These are phyloP conservation scores for Ophion obscuratus DNA, from an alignment of 2,888 invertebrate genomes.

Conservation along the genomic window DNA sequence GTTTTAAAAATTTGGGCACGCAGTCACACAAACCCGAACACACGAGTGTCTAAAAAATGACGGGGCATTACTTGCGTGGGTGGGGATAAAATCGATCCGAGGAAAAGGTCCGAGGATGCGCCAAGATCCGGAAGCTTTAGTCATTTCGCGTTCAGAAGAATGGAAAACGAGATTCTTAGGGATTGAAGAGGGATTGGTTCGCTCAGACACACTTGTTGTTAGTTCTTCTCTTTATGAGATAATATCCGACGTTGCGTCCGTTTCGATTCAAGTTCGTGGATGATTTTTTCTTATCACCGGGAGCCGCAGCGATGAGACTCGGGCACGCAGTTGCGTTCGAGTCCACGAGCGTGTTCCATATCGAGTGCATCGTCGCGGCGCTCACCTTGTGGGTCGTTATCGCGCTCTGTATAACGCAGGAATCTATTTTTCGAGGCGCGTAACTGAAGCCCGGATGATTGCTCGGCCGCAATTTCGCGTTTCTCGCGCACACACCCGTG, in stretches of 20 bases:
- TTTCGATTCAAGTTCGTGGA: conserved; percentile 69
- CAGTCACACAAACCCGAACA: not conserved
- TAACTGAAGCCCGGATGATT: conserved; percentile 89
- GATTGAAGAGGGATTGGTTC: not conserved
- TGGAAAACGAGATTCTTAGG: not conserved
- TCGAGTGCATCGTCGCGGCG: conserved; percentile 84
- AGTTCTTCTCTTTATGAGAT: conserved; percentile 70
- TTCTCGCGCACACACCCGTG: conserved; percentile 90
- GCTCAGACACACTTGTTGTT: conserved; percentile 69
- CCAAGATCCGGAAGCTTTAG: not conserved
- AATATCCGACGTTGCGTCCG: conserved; percentile 76
- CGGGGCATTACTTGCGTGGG: not conserved
- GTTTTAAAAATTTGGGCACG: not conserved
- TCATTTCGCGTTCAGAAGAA: not conserved
- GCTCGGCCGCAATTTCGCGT: conserved; percentile 86
- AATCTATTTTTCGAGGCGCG: conserved; percentile 84
- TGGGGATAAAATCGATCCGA: not conserved
- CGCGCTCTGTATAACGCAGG: conserved; percentile 85
- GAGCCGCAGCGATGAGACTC: conserved; percentile 18
- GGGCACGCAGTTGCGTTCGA: conserved; percentile 71
- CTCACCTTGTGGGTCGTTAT: conserved; percentile 86
- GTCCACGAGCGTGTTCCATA: conserved; percentile 79
- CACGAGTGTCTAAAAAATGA: conserved; percentile 6
- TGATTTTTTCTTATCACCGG: conserved; percentile 66
- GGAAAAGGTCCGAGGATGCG: not conserved